phyloP scores from a whole-genome alignment of 2,113 vertebrate genomes.

The Actinemys pallida region DNA sequence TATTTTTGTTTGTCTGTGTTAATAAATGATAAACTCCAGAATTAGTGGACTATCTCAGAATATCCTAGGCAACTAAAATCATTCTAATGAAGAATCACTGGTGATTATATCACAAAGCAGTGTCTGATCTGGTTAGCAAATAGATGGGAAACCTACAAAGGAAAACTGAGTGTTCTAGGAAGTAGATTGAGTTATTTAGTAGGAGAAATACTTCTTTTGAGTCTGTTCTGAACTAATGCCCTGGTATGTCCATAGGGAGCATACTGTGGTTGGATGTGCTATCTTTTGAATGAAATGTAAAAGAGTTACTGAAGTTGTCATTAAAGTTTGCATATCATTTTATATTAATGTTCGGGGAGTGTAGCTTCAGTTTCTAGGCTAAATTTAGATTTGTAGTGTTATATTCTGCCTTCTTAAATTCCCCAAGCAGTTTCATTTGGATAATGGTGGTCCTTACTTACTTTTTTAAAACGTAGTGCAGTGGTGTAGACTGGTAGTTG shows the following conservation, averaged over 20 bases:
- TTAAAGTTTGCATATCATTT: not conserved
- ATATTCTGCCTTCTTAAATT: not conserved
- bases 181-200: not conserved
- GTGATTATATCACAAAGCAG: not conserved
- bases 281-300: not conserved
- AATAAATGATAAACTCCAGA: not conserved
- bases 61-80: not conserved
- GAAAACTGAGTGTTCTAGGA: not conserved
- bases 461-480: not conserved
- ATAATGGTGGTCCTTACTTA: not conserved
- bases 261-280: slow-evolving; percentile 1
- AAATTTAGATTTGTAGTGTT: not conserved
- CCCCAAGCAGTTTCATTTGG: not conserved
- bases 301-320: not conserved
- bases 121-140: slow-evolving; percentile 4
- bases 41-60: not conserved
- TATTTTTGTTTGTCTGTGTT: not conserved
- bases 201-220: slow-evolving; percentile 7
- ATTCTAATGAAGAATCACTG: not conserved
- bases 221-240: slow-evolving; percentile 6
- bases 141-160: not conserved
- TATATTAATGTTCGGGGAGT: not conserved
- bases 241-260: slow-evolving; percentile 11
- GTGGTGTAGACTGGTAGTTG: not conserved
- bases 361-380: not conserved